Conservation (phyloP, 2,888 invertebrate species). For the Sphaerophoria rueppellii region DNA sequence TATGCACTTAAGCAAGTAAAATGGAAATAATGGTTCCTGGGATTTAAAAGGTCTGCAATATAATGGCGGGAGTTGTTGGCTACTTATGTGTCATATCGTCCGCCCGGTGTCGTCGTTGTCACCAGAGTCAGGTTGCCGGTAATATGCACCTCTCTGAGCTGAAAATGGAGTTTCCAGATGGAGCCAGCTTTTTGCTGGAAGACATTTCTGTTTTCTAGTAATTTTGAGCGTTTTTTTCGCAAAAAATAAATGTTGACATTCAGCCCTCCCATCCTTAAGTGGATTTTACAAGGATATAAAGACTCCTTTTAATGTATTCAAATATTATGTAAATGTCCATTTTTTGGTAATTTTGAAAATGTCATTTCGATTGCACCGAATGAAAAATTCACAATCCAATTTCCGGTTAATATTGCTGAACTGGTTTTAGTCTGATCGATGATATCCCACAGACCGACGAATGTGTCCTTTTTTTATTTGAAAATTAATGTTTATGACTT, state of each 20-base stretch:
- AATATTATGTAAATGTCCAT: conserved; percentile 11
- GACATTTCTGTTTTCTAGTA: conserved; percentile 3
- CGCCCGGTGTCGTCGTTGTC: background rate
- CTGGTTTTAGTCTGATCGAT: background rate
- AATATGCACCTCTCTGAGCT: conserved; percentile 5
- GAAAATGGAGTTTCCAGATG: conserved; percentile 12
- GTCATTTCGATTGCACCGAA: conserved; percentile 43
- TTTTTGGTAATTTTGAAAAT: conserved; percentile 47
- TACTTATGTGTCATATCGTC: conserved; percentile 29
- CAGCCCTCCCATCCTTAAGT: background rate
- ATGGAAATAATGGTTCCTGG: conserved; percentile 60
- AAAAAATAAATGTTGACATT: conserved; percentile 51
- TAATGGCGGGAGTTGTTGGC: conserved; percentile 28
- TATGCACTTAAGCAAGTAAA: conserved; percentile 62
- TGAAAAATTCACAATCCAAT: conserved; percentile 8
- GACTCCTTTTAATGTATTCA: no score
- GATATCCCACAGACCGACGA: background rate
- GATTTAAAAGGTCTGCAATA: conserved; percentile 55
- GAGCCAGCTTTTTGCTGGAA: conserved; percentile 18
- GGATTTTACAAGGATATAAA: background rate
- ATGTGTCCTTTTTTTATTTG: conserved; percentile 33
- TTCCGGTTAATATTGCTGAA: background rate
- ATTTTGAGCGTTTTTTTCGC: conserved; percentile 46
- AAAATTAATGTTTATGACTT: conserved; percentile 58
- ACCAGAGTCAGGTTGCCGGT: background rate